Base-by-base conservation (phyloP, 2,113 vertebrate species). In the Mastomys natalensis region DNA sequence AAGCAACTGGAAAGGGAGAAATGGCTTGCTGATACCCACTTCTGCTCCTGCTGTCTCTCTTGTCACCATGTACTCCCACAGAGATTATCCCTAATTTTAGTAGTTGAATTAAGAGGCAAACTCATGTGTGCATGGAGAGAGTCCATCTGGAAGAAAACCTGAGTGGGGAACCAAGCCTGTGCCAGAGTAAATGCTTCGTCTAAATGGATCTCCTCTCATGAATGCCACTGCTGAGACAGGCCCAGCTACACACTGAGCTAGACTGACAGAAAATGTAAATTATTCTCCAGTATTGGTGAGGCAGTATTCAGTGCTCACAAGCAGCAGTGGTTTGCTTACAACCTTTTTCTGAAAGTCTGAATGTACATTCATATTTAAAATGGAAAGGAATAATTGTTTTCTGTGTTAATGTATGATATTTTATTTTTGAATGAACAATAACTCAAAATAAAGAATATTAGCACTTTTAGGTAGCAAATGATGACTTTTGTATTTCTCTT, bases 81-180 rank as follows among this genome's bases (percentile, higher is more conserved):
- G 55, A 93, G 34, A 72, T 84, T 16, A 16, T 60, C 53, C 77
- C 55, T 91, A 37, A 81, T 95, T 93, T 95, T 76, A 78, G 55
- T 70, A 92, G 48, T 16, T 92, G 55, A 95, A 94, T 96, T 90
- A 96, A 96, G 85, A 95, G 81, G 81, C 60, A 95, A 88, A 90
- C 34, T 58, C 93, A n/a, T 43, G 37, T 40, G 53, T 53, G 51
- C 87, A 43, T 89, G 88, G 77, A 95, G 80, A 86, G 48, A 53
- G 81, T 77, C 95, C 89, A 95, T 95, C 86, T 96, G 96, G 88
- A 97, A 58, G 51, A 87, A 97, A 96, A 84, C 43, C 66, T 72
- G 73, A 95, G 13, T 40, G 45, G 93, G 73, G 72, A 87, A 70
- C 43, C 78, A 95, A 95, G 92, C 45, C 72, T 89, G 90, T 70